phyloP scores from a whole-genome alignment of 2,888 invertebrate species.

The Subacronicta megacephala region DNA sequence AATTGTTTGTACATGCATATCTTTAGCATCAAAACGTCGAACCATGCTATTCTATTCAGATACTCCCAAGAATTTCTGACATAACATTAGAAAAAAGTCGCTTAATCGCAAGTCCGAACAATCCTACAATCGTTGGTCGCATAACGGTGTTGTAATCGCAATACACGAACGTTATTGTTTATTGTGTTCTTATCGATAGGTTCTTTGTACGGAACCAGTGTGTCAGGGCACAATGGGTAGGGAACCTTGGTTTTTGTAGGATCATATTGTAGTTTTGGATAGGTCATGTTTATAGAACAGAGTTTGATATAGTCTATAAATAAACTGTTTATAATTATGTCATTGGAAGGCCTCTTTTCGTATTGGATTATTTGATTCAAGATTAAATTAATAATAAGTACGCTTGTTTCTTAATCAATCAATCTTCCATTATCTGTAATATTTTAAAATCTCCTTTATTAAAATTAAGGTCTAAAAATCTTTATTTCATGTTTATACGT shows the following conservation, averaged over 20 bases:
- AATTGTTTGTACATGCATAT: slow-evolving; percentile 6
- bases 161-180: slow-evolving; percentile 86
- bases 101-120: slow-evolving; percentile 60
- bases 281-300: slow-evolving; percentile 35
- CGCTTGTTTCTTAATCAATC: too few species aligned
- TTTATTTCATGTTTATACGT: too few species aligned
- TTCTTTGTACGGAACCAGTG: slow-evolving; percentile 73
- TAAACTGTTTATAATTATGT: neutral
- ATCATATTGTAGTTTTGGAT: slow-evolving; percentile 38
- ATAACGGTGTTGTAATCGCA: slow-evolving; percentile 73
- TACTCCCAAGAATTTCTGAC: slow-evolving; percentile 39
- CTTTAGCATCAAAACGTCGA: slow-evolving; percentile 19
- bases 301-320: slow-evolving; percentile 12
- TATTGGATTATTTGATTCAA: neutral
- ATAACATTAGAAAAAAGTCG: slow-evolving; percentile 53
- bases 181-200: slow-evolving; percentile 88
- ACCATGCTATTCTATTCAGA: slow-evolving; percentile 19
- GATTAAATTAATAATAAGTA: too few species aligned
- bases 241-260: slow-evolving; percentile 81
- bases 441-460: too few species aligned
- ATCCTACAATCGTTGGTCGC: slow-evolving; percentile 72
- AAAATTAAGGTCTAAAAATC: too few species aligned
- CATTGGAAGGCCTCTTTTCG: neutral
- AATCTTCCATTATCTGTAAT: too few species aligned
- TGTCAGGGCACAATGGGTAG: slow-evolving; percentile 73